Base-by-base conservation (phyloP, 2,888 invertebrate genomes). In the Cantharis nigra region DNA sequence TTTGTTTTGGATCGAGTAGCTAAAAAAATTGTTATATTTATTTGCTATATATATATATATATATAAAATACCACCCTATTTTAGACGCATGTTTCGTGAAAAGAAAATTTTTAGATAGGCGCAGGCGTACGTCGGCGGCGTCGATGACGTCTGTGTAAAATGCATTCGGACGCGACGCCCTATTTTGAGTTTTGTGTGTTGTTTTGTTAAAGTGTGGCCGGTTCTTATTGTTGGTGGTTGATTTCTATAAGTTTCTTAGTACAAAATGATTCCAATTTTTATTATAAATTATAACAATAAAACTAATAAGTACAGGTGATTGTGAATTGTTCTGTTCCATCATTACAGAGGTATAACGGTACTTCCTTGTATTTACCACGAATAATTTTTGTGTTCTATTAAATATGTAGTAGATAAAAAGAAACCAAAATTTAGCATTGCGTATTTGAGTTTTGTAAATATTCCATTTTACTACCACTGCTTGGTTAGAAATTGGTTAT, bases 161-260 rank as follows among this genome's bases (percentile, higher is more conserved):
- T 79, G 78, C 75, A 81, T 77, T 79, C 77, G 79, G 77, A 77
- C 80, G 78, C 79, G 81, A 80, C 81, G 80, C 81, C 81, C 78
- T 78, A 75, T 78, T 78, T 74, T 23, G 71, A 71, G 76, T 71
- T 79, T 79, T 71, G 74, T 79, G 74, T 79, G 76, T 69, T 69
- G 76, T 71, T 33, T 69, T 63, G 76, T 71, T 71, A n/a, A 30
- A 74, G 71, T 76, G 63, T 67, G 71, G 67, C 67, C 69, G 65
- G 78, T 72, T 71, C 28, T 20, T 69, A 63, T 73, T 69, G 76
- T 76, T 73, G 74, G 72, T 69, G 62, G 73, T 70, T 75, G 73
- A 70, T 70, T 76, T 30, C 23, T 67, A 62, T 63, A 74, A 65
- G 33, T 23, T 65, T 69, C 73, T 33, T 63, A 49, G 49, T 71